These are phyloP conservation scores for Pristionchus maxplancki DNA, from an alignment of 2,888 invertebrate genomes.

Conservation along the genomic window DNA sequence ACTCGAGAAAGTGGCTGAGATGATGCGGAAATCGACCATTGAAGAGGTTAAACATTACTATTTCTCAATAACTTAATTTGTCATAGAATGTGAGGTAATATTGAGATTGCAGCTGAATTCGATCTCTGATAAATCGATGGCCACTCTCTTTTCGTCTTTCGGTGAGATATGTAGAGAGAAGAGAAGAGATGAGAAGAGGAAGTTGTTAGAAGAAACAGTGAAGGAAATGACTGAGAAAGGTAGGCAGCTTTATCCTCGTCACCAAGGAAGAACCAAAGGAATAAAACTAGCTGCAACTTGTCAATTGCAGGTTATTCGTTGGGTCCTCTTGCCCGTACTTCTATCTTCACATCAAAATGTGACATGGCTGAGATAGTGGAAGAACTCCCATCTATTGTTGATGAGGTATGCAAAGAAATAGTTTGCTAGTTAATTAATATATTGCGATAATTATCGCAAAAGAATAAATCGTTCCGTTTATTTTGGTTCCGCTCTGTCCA, in stretches of 20 bases:
- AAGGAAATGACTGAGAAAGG: slow-evolving; percentile 24
- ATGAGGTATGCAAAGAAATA: slow-evolving; percentile 17
- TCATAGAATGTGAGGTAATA: background rate
- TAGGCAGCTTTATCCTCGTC: background rate
- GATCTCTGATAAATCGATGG: slow-evolving; percentile 38
- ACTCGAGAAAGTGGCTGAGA: background rate
- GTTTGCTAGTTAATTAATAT: background rate
- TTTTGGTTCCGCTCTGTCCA: too few relatives aligned
- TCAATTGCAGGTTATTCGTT: background rate
- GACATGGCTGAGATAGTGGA: slow-evolving; percentile 19
- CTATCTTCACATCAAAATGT: slow-evolving; percentile 2
- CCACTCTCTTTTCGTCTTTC: slow-evolving; percentile 28
- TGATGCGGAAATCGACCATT: background rate
- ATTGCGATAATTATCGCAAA: background rate
- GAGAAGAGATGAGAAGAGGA: background rate
- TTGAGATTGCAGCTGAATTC: background rate
- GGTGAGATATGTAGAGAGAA: slow-evolving; percentile 21
- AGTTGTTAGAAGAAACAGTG: background rate
- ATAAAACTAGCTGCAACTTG: too few relatives aligned
- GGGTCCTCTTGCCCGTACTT: background rate
- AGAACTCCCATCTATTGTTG: slow-evolving; percentile 30
- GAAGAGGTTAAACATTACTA: too few relatives aligned
- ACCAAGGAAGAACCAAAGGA: background rate
- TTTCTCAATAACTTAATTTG: too few relatives aligned
- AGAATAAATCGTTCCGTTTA: too few relatives aligned